Conservation (phyloP, 2,888 invertebrate genomes). For the Hetaerina titia region DNA sequence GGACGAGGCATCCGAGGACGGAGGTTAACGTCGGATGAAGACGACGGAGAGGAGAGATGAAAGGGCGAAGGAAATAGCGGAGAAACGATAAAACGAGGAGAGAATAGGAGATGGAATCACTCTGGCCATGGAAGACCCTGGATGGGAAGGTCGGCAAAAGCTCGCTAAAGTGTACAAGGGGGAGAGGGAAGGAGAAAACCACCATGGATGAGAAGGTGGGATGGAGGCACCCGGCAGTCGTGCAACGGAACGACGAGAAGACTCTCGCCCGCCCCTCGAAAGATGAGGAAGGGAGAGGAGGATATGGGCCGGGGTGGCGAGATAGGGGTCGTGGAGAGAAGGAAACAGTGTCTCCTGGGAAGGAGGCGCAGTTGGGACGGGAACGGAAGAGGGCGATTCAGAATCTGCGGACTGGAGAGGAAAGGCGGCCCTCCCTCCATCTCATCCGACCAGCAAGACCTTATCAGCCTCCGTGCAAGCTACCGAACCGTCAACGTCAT, state of each 20-base stretch:
- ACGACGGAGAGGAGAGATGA: background rate
- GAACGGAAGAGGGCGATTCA: background rate
- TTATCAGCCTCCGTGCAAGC: slow-evolving; percentile 46
- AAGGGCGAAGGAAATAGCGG: background rate
- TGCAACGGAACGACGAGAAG: background rate
- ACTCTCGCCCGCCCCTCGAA: background rate
- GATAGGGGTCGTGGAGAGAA: background rate
- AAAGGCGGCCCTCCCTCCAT: background rate
- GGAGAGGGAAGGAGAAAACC: background rate
- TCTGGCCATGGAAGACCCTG: background rate
- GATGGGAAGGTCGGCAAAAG: background rate
- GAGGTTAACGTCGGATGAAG: background rate
- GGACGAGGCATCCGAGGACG: background rate
- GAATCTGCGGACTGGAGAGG: background rate
- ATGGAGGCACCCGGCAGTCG: background rate
- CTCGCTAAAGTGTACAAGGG: background rate
- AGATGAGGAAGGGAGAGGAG: background rate
- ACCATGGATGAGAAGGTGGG: background rate
- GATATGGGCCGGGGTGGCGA: background rate
- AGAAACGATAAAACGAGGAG: background rate
- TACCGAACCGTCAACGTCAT: slow-evolving; percentile 53
- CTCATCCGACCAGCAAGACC: background rate
- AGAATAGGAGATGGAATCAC: background rate
- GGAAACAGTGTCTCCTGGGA: background rate
- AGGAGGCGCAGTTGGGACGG: background rate